These are phyloP conservation scores for Ormyrus pomaceus DNA, from an alignment of 2,888 invertebrate species.

Conservation along the genomic window DNA sequence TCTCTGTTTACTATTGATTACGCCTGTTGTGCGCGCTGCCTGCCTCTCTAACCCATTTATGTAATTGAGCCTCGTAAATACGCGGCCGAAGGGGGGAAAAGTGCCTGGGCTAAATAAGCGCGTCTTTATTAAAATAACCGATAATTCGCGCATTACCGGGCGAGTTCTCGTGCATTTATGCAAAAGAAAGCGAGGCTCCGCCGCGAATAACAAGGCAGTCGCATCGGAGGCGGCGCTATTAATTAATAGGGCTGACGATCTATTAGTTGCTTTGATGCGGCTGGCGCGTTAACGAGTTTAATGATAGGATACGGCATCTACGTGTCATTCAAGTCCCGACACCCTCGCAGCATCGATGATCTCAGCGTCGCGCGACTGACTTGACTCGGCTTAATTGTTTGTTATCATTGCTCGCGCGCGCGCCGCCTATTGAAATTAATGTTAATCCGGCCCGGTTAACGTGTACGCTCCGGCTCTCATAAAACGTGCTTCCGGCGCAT, in stretches of 20 bases:
- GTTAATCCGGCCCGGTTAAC: conserved; percentile 72
- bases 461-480: conserved; percentile 66
- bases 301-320: conserved; percentile 72
- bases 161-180: too few species aligned
- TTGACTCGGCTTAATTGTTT: conserved; percentile 74
- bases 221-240: conserved; percentile 66
- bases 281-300: conserved; percentile 72
- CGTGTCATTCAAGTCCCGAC: conserved; percentile 70
- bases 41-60: neutral
- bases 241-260: conserved; percentile 74
- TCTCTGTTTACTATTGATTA: conserved; percentile 39
- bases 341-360: conserved; percentile 70
- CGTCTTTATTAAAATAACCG: too few species aligned
- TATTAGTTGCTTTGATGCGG: conserved; percentile 72
- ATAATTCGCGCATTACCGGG: too few species aligned
- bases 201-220: too few species aligned
- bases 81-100: too few species aligned
- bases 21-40: neutral
- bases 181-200: too few species aligned
- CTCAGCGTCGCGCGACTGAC: conserved; percentile 70
- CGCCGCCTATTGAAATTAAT: conserved; percentile 74
- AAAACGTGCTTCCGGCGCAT: conserved; percentile 73
- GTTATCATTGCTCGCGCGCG: conserved; percentile 73
- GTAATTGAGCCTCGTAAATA: neutral
- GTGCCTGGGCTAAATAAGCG: too few species aligned